Base-by-base conservation (phyloP, 2,113 vertebrate genomes). In the Nerophis lumbriciformis region DNA sequence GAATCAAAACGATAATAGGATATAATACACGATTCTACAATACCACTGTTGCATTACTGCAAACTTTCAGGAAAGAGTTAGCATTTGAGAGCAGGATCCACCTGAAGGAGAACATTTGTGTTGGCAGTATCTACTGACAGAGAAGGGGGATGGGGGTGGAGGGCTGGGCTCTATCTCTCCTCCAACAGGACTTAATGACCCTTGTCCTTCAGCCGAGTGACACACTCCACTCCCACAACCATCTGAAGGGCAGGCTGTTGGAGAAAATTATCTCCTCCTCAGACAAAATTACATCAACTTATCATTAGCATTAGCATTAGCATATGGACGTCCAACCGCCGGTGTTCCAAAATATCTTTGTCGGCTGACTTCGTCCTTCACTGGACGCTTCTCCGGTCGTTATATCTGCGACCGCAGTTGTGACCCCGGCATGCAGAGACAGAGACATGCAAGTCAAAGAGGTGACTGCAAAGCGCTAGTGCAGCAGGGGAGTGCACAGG, bases 161-260 rank as follows among this genome's bases (percentile, higher is more conserved):
- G 69, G 68, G 72, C 59, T 63, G 55, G 37, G 71, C 68, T 80
- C 75, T 63, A 60, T 79, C 77, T 77, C 69, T 49, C 76, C 69
- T 77, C 79, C 81, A 83, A 80, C 77, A 86, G 77, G 77, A 84
- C 84, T 84, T 84, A 89, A 85, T 85, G 87, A 86, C 86, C 86
- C 73, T 79, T 59, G 77, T 81, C 83, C 87, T 90, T 86, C 78
- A 88, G 79, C 77, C 79, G 80, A 87, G 88, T 84, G 79, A 85
- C 84, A 87, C 85, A 82, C 88, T 90, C 83, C 81, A 87, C 64
- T 67, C 71, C 75, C 73, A 83, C 79, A 81, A 88, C 86, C 84
- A 88, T 88, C 77, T 88, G 80, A 85, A 88, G 87, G 78, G 79
- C 6, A 65, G 58, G 53, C 53, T 71, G 81, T 88, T 85, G 61